Evolutionary conservation across 2,888 invertebrate genomes (phyloP), one percentile per base, ranked within the genome.

Genomic region (Papilio demoleus): DNA sequence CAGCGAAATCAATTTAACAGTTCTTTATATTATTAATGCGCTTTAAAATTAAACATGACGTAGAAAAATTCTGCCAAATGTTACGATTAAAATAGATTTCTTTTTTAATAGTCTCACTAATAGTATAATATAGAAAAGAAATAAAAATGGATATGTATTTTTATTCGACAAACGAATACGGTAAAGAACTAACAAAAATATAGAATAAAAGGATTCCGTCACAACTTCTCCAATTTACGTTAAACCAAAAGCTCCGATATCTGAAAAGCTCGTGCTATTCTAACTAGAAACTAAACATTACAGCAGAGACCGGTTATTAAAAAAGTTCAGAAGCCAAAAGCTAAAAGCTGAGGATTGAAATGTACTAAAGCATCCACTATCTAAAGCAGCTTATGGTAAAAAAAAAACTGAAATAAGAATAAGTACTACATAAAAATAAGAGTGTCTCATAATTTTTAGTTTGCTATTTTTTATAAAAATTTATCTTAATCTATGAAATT

Each of bases 211-310:
- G 1, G 3, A 31, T 4, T 31, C 24, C 50, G 40, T 56, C 24
- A 31, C 8, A 56, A 56, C 40, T 64, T 34, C 12, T 8, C 27
- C 40, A 8, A 56, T 53, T 40, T 40, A 65, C 5, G 38, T 56
- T 27, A 19, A 27, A 56, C 56, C 31, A 56, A 56, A 65, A 27
- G 40, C 11, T 64, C 53, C 17, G 11, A 56, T 17, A 14, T 9
- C 14, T 64, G 38, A 65, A 65, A 56, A 56, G 56, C 65, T 42
- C 19, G 1, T n/a, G 56, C 56, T 53, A 6, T 12, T 53, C 27
- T 53, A 40, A 53, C 53, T 65, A 31, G 40, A 64, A 65, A 65
- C 65, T 65, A 50, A 59, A 66, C 60, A 66, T 60, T 47, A 60
- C 66, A 60, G 14, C n/a, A 36, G 17, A 59, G 36, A 22, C 38